phyloP scores from a whole-genome alignment of 1,140 invertebrate species.

The Drosophila elegans region DNA sequence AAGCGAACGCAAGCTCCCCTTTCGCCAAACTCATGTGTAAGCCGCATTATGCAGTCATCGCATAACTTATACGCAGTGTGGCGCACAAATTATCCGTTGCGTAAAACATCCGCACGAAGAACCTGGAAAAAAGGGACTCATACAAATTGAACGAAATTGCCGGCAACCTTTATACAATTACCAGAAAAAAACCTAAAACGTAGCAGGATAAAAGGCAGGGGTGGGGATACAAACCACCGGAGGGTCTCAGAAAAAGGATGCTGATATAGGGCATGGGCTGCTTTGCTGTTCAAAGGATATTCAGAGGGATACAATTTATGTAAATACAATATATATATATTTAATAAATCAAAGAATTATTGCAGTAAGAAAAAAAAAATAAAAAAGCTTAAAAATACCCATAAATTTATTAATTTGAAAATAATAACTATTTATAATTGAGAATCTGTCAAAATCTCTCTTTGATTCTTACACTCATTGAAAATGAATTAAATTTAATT shows the following conservation, averaged over 20 bases:
- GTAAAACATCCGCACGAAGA: conserved; percentile 32
- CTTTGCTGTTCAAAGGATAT: background rate
- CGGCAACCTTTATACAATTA: conserved; percentile 67
- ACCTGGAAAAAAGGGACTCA: conserved; percentile 56
- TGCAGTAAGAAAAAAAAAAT: no score
- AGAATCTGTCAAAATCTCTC: no score
- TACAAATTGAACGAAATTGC: conserved; percentile 75
- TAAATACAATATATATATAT: no score
- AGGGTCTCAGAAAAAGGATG: conserved; percentile 30
- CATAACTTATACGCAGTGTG: conserved; percentile 57
- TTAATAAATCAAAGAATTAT: no score
- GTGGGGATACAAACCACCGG: conserved; percentile 18
- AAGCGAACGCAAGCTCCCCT: conserved; percentile 10
- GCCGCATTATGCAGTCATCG: conserved; percentile 48
- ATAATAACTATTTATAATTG: no score
- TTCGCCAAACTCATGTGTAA: conserved; percentile 11
- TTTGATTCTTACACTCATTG: no score
- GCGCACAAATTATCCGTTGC: conserved; percentile 51
- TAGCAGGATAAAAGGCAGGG: conserved; percentile 17
- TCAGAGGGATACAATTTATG: background rate
- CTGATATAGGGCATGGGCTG: background rate
- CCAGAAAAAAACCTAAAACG: conserved; percentile 45
- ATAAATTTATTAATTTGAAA: no score
- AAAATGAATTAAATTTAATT: no score
- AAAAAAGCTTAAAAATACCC: no score